Evolutionary conservation across 2,888 invertebrate species (phyloP).

Genomic region (Syrphus vitripennis): DNA sequence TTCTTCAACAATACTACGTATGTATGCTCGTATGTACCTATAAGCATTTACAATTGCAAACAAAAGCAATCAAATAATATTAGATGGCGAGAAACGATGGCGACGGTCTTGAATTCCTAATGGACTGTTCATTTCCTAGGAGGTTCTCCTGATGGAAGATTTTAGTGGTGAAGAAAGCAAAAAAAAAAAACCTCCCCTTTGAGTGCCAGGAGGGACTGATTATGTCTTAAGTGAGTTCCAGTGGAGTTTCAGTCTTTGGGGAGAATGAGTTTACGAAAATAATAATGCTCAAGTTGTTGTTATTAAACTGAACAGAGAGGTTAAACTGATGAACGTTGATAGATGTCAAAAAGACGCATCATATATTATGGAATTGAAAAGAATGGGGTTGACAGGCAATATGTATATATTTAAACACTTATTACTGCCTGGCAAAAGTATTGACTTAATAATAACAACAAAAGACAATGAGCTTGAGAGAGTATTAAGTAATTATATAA

Average conservation of each 20-base stretch:
- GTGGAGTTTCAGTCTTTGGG: neutral
- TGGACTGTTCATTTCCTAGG: constrained; percentile 1
- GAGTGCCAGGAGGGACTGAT: neutral
- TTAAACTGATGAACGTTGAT: neutral
- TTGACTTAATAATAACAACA: constrained; percentile 24
- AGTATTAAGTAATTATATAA: constrained; percentile 49
- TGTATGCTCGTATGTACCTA: neutral
- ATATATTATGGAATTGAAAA: neutral
- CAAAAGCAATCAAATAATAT: neutral
- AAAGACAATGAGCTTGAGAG: constrained; percentile 28
- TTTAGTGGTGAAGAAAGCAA: neutral
- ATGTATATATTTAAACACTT: neutral
- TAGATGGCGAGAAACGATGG: neutral
- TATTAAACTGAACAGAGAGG: constrained; percentile 8
- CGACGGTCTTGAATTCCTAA: constrained; percentile 12
- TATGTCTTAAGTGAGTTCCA: neutral
- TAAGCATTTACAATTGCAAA: neutral
- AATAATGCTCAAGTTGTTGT: neutral
- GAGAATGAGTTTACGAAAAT: neutral
- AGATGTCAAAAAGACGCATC: neutral
- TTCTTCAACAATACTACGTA: neutral
- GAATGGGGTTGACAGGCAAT: neutral
- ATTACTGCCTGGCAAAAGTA: neutral
- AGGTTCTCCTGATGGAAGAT: neutral
- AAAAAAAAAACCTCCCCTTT: neutral